Conservation (phyloP, 1,140 invertebrate species). For the Chymomyza costata region DNA sequence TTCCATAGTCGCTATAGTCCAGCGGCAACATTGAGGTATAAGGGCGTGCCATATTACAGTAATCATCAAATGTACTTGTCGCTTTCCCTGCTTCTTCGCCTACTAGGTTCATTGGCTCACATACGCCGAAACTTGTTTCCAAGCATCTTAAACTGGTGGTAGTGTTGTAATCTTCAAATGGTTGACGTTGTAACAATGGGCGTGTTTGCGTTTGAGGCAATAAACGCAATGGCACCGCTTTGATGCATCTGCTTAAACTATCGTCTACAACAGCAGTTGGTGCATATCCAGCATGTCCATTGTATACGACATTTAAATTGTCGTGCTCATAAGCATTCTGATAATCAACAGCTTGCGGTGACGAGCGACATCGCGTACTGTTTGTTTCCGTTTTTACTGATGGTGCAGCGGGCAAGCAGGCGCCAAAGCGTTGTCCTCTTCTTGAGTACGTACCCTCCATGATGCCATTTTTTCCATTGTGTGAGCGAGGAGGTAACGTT, state of each 20-base stretch:
- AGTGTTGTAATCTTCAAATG: constrained; percentile 32
- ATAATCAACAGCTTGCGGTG: constrained; percentile 39
- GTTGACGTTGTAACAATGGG: constrained; percentile 17
- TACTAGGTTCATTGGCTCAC: not conserved
- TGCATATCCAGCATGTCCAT: constrained; percentile 65
- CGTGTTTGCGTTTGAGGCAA: constrained; percentile 23
- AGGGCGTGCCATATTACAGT: constrained; percentile 31
- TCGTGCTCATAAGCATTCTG: constrained; percentile 21
- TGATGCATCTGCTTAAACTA: constrained; percentile 27
- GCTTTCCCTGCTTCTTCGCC: not conserved
- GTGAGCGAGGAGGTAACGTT: too few relatives aligned
- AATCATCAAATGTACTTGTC: constrained; percentile 26
- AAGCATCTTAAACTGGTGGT: constrained; percentile 8
- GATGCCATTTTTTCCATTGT: constrained; percentile 35
- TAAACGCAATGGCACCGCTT: constrained; percentile 69
- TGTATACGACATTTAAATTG: too few relatives aligned
- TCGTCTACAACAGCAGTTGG: constrained; percentile 36
- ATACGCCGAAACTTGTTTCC: not conserved
- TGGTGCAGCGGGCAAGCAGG: constrained; percentile 52
- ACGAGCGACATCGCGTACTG: constrained; percentile 61
- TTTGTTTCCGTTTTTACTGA: constrained; percentile 53
- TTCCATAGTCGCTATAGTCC: constrained; percentile 82
- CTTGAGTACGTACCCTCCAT: constrained; percentile 50
- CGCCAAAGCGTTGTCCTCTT: constrained; percentile 28
- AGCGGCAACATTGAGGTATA: constrained; percentile 61